Evolutionary conservation across 2,797 vertebrate genomes (phyloP).

Genomic region (Premnoplex brunnescens): DNA sequence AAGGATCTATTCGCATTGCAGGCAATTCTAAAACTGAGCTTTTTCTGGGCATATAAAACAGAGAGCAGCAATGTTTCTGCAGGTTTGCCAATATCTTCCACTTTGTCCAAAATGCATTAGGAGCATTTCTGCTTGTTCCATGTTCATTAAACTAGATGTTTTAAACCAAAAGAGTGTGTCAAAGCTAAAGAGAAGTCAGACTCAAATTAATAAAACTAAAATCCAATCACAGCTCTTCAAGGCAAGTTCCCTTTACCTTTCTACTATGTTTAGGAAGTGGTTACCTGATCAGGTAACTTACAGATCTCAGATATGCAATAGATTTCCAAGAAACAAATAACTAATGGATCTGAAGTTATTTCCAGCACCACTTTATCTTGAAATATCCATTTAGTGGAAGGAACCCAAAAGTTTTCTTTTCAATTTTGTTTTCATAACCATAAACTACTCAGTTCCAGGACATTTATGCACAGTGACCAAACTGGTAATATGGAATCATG

Average conservation of each 20-base stretch:
- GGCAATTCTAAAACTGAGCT: neutral
- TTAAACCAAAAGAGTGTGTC: neutral
- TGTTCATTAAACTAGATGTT: neutral
- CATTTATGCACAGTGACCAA: neutral
- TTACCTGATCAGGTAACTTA: neutral
- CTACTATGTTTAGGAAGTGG: neutral
- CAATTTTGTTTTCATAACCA: neutral
- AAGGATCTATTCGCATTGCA: neutral
- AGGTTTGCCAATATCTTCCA: neutral
- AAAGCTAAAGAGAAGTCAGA: neutral
- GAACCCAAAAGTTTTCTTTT: neutral
- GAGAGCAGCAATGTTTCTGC: neutral
- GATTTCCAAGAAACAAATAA: neutral
- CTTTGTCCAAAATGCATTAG: neutral
- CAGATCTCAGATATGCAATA: neutral
- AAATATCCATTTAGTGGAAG: neutral
- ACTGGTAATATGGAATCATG: neutral
- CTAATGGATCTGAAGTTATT: neutral
- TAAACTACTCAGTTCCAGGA: neutral
- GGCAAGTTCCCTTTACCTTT: neutral
- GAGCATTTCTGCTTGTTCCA: neutral
- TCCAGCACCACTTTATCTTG: neutral
- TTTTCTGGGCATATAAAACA: neutral
- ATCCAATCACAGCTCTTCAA: neutral
- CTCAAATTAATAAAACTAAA: neutral